Conservation (phyloP, 2,797 vertebrate genomes). For the Cyclura pinguis region DNA sequence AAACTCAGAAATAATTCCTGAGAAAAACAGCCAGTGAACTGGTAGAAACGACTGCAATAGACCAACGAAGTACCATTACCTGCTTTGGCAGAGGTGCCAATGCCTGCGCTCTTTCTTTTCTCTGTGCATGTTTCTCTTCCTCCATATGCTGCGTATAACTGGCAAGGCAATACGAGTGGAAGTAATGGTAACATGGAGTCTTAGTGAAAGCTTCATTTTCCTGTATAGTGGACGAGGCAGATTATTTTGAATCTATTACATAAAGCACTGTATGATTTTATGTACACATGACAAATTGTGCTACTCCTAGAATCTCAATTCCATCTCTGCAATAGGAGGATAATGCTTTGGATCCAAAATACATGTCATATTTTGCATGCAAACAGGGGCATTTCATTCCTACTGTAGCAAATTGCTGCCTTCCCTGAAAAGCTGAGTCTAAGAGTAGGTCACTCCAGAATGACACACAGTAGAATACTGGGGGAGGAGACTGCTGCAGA, state of each 20-base stretch:
- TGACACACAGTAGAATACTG: background rate
- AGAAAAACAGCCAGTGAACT: background rate
- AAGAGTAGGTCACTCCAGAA: background rate
- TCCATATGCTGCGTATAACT: slow-evolving; percentile 92
- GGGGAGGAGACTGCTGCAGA: background rate
- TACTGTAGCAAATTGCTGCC: background rate
- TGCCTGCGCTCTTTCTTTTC: slow-evolving; percentile 86
- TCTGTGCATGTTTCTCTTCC: slow-evolving; percentile 84
- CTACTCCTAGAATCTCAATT: background rate
- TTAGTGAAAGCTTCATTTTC: slow-evolving; percentile 92
- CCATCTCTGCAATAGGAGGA: background rate
- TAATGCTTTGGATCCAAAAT: background rate
- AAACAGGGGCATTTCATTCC: background rate
- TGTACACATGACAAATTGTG: background rate
- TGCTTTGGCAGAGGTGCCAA: slow-evolving; percentile 72
- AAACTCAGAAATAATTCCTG: background rate
- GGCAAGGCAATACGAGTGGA: slow-evolving; percentile 94
- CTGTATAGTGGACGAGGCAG: slow-evolving; percentile 56
- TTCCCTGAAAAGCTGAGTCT: background rate
- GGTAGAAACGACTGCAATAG: background rate
- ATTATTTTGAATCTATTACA: background rate
- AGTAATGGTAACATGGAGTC: slow-evolving; percentile 94
- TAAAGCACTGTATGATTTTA: background rate
- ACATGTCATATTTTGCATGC: background rate
- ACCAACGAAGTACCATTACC: slow-evolving; percentile 51